Evolutionary conservation across 2,797 vertebrate species (phyloP).

Genomic region (Myiothlypis chrysogaster): DNA sequence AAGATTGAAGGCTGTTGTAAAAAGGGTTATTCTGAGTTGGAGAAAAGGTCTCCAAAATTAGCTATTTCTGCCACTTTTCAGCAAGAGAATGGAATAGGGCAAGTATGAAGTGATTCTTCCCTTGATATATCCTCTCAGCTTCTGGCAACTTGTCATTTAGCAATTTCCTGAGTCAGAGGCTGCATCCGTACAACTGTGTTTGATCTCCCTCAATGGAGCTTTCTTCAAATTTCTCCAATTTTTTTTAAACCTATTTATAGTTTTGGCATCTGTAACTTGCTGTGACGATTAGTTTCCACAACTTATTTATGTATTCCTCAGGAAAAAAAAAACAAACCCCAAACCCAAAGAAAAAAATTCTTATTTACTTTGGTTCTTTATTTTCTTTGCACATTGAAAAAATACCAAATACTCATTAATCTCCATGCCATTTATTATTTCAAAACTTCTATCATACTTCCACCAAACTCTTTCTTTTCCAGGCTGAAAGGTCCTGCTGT

Average conservation of each 20-base stretch:
- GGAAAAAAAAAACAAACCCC: neutral
- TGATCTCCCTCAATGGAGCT: slow-evolving; percentile 49
- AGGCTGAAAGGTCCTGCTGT: neutral
- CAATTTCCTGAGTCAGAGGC: slow-evolving; percentile 50
- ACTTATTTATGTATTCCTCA: neutral
- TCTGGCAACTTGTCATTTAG: slow-evolving; percentile 52
- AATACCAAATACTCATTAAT: neutral
- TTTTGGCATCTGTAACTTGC: neutral
- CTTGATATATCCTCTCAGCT: neutral
- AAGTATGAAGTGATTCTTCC: slow-evolving; percentile 13
- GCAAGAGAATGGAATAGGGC: neutral
- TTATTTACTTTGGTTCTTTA: neutral
- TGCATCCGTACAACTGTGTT: slow-evolving; percentile 19
- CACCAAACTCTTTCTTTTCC: neutral
- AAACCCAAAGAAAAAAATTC: neutral
- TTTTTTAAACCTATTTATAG: slow-evolving; percentile 15
- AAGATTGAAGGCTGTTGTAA: neutral
- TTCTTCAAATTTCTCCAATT: slow-evolving; percentile 1
- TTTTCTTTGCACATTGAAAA: neutral
- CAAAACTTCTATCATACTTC: neutral
- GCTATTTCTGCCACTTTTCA: neutral
- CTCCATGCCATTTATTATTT: neutral
- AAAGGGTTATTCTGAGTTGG: neutral
- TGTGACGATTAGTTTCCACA: slow-evolving; percentile 7
- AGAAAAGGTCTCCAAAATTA: slow-evolving; percentile 25